Conservation (phyloP, 2,113 vertebrate genomes). For the Serinus canaria region DNA sequence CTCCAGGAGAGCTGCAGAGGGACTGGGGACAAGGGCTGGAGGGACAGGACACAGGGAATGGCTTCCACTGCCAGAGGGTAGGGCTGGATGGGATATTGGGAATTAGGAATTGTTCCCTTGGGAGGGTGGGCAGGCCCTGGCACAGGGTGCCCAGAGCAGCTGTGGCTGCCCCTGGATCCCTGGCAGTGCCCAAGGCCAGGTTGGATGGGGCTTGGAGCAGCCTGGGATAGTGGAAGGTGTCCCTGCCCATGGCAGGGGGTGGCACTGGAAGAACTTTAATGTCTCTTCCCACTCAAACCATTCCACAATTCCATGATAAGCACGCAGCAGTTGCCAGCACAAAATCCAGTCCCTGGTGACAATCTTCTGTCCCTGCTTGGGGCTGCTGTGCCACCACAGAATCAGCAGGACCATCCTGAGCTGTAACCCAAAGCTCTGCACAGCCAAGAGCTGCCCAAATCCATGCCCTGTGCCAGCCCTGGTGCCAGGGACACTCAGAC, state of each 20-base stretch:
- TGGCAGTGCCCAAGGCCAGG: neutral
- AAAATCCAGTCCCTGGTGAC: neutral
- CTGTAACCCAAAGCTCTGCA: neutral
- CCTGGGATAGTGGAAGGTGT: neutral
- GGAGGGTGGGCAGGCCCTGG: neutral
- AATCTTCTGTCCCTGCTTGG: neutral
- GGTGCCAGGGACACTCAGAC: neutral
- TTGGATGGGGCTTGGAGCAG: neutral
- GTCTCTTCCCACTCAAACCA: neutral
- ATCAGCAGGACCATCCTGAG: neutral
- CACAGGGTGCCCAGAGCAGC: neutral
- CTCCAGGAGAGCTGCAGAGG: neutral
- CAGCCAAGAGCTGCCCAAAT: neutral
- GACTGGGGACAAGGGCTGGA: neutral
- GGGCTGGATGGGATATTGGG: neutral
- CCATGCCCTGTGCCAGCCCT: accelerated
- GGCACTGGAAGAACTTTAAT: accelerated
- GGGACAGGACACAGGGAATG: neutral
- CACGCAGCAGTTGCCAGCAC: neutral
- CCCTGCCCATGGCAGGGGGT: neutral
- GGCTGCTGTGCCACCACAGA: neutral
- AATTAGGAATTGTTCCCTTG: neutral
- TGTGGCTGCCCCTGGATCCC: neutral
- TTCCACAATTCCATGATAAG: neutral
- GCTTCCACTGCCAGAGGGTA: neutral